Conservation (phyloP, 2,888 invertebrate species). For the Diplolepis rosae region DNA sequence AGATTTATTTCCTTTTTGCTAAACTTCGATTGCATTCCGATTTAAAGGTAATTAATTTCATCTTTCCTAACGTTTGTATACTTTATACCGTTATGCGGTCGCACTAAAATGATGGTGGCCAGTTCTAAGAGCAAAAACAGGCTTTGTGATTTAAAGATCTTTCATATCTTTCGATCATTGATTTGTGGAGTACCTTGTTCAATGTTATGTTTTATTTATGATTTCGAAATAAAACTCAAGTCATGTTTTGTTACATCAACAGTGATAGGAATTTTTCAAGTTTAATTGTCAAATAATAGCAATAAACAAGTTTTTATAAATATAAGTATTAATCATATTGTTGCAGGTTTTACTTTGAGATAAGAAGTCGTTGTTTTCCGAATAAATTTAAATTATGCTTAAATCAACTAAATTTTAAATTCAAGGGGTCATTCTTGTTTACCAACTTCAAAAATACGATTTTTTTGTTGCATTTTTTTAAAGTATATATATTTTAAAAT, state of each 20-base stretch:
- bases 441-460: no score
- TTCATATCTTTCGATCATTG: neutral
- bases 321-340: no score
- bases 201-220: neutral
- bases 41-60: neutral
- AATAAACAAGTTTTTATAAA: no score
- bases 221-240: neutral
- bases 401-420: no score
- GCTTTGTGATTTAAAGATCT: neutral
- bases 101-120: conserved; percentile 10
- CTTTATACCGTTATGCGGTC: conserved; percentile 7
- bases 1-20: neutral
- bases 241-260: neutral
- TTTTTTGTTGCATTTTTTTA: no score
- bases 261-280: neutral
- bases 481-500: no score
- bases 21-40: neutral
- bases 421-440: no score
- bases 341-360: no score
- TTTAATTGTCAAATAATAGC: no score
- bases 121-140: conserved; percentile 1
- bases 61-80: neutral
- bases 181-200: neutral
- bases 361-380: no score
- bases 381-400: no score